These are phyloP conservation scores for Mesocricetus auratus DNA, from an alignment of 2,113 vertebrate species.

Conservation along the genomic window DNA sequence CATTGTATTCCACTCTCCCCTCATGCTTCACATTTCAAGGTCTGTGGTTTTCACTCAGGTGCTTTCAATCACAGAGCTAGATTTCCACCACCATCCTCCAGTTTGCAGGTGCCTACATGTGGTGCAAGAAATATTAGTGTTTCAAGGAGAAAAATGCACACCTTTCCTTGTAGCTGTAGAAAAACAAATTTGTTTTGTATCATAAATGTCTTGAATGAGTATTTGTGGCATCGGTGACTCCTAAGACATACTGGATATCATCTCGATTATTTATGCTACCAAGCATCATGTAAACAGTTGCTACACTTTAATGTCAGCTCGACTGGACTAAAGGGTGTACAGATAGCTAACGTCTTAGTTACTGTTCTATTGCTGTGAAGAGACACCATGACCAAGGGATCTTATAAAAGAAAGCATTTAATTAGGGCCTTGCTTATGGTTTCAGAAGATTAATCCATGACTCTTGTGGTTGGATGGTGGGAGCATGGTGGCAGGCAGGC, in stretches of 20 bases:
- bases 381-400: neutral
- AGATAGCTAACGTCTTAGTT: neutral
- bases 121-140: conserved; percentile 23
- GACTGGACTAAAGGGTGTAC: neutral
- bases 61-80: conserved; percentile 21
- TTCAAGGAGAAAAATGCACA: neutral
- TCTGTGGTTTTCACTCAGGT: neutral
- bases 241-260: neutral
- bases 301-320: neutral
- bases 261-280: neutral
- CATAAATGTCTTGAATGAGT: neutral
- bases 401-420: neutral
- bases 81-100: conserved; percentile 13
- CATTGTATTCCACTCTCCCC: neutral
- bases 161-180: neutral
- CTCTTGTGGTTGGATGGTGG: neutral
- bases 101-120: neutral
- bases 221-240: conserved; percentile 38
- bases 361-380: neutral
- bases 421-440: neutral
- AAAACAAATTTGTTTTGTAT: conserved; percentile 50
- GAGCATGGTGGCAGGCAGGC: neutral
- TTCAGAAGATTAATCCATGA: neutral
- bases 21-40: neutral
- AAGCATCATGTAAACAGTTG: neutral